Percentiles rank a stretch among this genome's conserved stretches.
Conservation (phyloP, 2,888 invertebrate genomes). For the Sisyra terminalis region DNA sequence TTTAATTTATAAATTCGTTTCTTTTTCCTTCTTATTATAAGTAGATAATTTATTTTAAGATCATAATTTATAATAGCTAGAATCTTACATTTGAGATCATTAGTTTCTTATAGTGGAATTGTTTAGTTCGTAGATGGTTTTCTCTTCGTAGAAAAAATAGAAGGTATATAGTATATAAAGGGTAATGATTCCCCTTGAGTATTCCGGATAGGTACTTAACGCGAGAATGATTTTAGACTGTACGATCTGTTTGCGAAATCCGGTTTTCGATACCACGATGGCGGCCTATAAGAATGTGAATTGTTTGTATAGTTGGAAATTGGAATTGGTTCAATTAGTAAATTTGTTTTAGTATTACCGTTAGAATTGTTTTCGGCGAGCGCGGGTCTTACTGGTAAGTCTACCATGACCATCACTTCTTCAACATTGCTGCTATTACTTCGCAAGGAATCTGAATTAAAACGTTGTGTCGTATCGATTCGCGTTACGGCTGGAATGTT, state of each 20-base stretch:
- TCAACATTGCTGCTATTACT: slow-evolving; percentile 28
- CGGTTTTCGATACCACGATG: slow-evolving; percentile 36
- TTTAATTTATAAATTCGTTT: no score
- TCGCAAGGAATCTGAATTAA: slow-evolving; percentile 7
- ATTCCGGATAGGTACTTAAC: no score
- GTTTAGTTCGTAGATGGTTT: no score
- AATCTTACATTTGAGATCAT: no score
- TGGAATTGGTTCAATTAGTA: slow-evolving; percentile 13
- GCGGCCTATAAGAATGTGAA: slow-evolving; percentile 26
- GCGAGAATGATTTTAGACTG: no score
- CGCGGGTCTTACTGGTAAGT: slow-evolving; percentile 24
- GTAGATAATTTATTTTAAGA: no score
- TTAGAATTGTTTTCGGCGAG: slow-evolving; percentile 16
- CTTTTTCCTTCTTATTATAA: no score
- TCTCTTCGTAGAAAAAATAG: no score
- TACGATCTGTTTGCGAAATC: slow-evolving; percentile 24
- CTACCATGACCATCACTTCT: slow-evolving; percentile 35
- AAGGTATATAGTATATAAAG: no score
- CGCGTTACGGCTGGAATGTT: slow-evolving; percentile 14
- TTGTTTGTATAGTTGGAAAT: slow-evolving; percentile 24
- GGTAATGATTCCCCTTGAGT: no score
- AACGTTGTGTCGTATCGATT: slow-evolving; percentile 8
- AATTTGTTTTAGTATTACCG: slow-evolving; percentile 9
- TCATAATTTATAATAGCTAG: no score
- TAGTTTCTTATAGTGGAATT: no score